Base-by-base conservation (phyloP, 2,797 vertebrate genomes). In the Jordanella pulchra region DNA sequence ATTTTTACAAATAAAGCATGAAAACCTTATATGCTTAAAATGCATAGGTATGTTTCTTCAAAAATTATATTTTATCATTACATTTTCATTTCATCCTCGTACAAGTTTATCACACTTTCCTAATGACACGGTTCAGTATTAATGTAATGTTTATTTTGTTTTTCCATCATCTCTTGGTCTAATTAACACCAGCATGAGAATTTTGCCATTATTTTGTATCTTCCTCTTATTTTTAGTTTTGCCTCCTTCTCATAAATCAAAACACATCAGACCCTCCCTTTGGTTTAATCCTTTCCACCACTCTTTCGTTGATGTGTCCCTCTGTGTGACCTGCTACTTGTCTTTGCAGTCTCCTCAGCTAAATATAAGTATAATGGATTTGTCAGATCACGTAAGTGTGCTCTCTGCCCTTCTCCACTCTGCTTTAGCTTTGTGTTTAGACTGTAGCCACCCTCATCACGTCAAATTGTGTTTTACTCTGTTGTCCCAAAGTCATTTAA, bases 351-450 rank as follows among this genome's bases (percentile, higher is more conserved):
- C 89, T 94, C 89, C 92, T 94, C 92, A 95, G 95, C 94, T 91
- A 95, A 95, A 95, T 95, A 94, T 95, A 95, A 94, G 92, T 95
- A 93, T 96, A 95, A 96, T 89, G 94, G 95, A 95, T 95, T 90
- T 95, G 93, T 95, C 93, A 94, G 92, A 94, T 90, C 94, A 95
- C 93, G 94, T 95, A 95, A 96, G 94, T 96, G 88, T 92, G 85
- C 88, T 92, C 86, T 92, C 91, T 88, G 88, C 89, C 89, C 89
- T 90, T 89, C 74, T 87, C 86, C 89, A 89, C 87, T 83, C 77
- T 85, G 77, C 87, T 82, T 81, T 85, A 84, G 72, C 86, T 81
- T 75, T 83, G 86, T 93, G 89, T 91, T 87, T 89, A 89, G 81
- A 82, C 78, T 85, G 30, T 84, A 91, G 83, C 73, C 82, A 70